Evolutionary conservation across 2,797 vertebrate genomes (phyloP).

Genomic region (Perodicticus potto): DNA sequence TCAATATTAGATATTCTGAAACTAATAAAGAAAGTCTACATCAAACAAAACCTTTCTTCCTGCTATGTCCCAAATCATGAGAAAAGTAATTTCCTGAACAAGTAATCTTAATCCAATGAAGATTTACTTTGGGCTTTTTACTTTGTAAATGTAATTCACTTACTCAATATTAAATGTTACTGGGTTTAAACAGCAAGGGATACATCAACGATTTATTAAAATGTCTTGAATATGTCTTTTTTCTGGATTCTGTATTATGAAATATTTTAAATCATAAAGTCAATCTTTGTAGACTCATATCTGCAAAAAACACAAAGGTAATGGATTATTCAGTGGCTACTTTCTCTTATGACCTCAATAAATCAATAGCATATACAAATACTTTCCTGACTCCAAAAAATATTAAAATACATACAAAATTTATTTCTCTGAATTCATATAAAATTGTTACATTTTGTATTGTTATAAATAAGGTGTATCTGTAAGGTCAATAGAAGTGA

Average conservation of each 20-base stretch:
- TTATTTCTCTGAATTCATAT: neutral
- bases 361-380: conserved; percentile 18
- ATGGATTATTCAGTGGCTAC: neutral
- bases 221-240: conserved; percentile 1
- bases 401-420: neutral
- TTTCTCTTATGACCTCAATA: neutral
- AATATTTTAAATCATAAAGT: neutral
- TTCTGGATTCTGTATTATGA: conserved; percentile 32
- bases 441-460: neutral
- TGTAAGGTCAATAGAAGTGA: neutral
- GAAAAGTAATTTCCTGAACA: conserved; percentile 64
- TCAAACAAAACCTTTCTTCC: conserved; percentile 46
- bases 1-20: conserved; percentile 50
- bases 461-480: neutral
- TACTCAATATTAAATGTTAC: conserved; percentile 4
- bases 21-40: conserved; percentile 36
- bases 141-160: conserved; percentile 35
- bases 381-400: neutral
- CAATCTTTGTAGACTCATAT: neutral
- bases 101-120: conserved; percentile 57
- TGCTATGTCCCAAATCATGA: neutral
- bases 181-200: neutral
- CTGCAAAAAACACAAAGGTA: neutral
- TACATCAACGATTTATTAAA: conserved; percentile 12
- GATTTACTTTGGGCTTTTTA: conserved; percentile 44